These are phyloP conservation scores for Glaucomys volans DNA, from an alignment of 2,113 vertebrate species.

Conservation along the genomic window DNA sequence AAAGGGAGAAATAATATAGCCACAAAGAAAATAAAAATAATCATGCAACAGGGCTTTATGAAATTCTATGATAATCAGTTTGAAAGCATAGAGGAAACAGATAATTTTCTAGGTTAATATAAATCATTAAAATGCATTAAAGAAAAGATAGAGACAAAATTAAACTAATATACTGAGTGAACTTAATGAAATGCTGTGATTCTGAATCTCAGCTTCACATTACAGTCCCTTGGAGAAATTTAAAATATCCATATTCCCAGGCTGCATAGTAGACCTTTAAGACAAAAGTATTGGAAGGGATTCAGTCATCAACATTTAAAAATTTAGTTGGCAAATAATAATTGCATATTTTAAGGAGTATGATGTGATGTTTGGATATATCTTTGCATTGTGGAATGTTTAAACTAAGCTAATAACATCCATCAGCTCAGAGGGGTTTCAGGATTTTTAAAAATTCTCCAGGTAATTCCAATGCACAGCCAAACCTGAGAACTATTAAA, in stretches of 20 bases:
- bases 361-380: not conserved
- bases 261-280: not conserved
- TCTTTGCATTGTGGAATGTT: not conserved
- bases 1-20: not conserved
- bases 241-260: not conserved
- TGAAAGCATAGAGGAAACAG: not conserved
- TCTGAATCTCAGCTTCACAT: not conserved
- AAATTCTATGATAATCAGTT: not conserved
- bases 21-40: slow-evolving; percentile 19
- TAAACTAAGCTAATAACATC: not conserved
- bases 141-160: not conserved
- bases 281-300: not conserved
- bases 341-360: not conserved
- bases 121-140: not conserved
- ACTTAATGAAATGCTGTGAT: not conserved
- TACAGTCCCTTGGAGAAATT: not conserved
- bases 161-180: not conserved
- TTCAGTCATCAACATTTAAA: not conserved
- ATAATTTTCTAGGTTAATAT: not conserved
- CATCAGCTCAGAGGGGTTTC: not conserved
- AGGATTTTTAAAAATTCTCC: not conserved
- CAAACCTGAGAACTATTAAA: not conserved
- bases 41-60: not conserved
- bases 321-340: not conserved
- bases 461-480: not conserved